phyloP scores from a whole-genome alignment of 2,113 vertebrate species.

The Naja naja region DNA sequence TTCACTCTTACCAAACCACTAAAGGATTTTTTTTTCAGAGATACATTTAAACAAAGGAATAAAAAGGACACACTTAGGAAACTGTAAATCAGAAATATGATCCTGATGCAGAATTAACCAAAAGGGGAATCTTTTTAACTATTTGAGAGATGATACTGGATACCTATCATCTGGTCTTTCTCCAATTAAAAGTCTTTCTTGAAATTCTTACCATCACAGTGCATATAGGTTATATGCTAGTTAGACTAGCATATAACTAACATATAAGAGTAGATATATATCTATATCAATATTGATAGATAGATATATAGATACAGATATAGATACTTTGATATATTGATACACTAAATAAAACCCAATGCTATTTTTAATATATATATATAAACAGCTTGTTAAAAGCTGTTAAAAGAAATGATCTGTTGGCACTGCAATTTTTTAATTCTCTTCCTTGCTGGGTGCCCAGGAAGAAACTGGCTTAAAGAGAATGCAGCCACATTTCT shows the following conservation, averaged over 20 bases:
- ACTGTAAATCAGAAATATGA: not conserved
- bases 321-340: no score
- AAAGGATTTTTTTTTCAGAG: not conserved
- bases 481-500: not conserved
- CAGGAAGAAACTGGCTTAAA: not conserved
- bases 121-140: not conserved
- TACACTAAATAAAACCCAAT: no score
- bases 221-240: no score
- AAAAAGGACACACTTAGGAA: not conserved
- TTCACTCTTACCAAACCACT: not conserved
- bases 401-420: not conserved
- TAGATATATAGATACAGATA: no score
- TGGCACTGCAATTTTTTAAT: not conserved
- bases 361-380: no score
- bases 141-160: not conserved
- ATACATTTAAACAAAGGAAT: not conserved
- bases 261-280: no score
- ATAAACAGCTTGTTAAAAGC: no score
- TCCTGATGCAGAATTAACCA: not conserved
- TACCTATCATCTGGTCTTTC: not conserved
- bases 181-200: no score
- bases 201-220: no score
- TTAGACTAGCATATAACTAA: no score
- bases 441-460: not conserved
- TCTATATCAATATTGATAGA: no score